Evolutionary conservation across 2,888 invertebrate species (phyloP).

Genomic region (Loripinus fragilis): DNA sequence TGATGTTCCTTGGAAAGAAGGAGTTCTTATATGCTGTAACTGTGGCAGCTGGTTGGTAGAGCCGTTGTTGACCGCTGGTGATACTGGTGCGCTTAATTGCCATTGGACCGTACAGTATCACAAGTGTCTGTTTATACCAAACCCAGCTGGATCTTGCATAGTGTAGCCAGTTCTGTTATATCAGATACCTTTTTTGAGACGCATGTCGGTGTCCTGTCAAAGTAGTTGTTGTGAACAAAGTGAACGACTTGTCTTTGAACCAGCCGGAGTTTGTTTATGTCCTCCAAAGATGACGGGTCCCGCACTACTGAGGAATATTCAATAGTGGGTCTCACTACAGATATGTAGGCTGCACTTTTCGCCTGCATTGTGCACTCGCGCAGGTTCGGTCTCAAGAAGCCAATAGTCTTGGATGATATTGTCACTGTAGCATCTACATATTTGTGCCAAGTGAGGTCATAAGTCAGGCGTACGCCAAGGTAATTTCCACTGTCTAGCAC

Average conservation of each 20-base stretch:
- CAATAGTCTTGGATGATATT: too few relatives aligned
- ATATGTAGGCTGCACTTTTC: background rate
- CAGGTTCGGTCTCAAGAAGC: background rate
- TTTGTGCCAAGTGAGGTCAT: constrained; percentile 1
- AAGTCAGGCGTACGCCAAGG: background rate
- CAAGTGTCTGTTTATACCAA: too few relatives aligned
- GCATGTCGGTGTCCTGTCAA: background rate
- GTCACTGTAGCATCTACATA: too few relatives aligned
- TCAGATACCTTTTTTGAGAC: constrained; percentile 4
- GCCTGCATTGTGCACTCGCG: background rate
- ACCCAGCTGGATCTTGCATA: too few relatives aligned
- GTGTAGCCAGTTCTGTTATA: too few relatives aligned
- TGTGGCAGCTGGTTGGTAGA: too few relatives aligned
- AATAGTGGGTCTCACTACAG: background rate
- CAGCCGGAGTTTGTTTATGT: background rate
- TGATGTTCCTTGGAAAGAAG: too few relatives aligned
- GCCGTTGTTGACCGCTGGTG: too few relatives aligned
- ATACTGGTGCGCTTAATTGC: too few relatives aligned
- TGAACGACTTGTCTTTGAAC: background rate
- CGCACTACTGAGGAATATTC: background rate
- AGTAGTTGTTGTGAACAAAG: background rate
- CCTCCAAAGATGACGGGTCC: background rate
- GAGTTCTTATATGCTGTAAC: too few relatives aligned
- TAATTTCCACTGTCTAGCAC: background rate
- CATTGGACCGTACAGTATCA: too few relatives aligned